Conservation (phyloP, 2,113 vertebrate species). For the Hippocampus zosterae region DNA sequence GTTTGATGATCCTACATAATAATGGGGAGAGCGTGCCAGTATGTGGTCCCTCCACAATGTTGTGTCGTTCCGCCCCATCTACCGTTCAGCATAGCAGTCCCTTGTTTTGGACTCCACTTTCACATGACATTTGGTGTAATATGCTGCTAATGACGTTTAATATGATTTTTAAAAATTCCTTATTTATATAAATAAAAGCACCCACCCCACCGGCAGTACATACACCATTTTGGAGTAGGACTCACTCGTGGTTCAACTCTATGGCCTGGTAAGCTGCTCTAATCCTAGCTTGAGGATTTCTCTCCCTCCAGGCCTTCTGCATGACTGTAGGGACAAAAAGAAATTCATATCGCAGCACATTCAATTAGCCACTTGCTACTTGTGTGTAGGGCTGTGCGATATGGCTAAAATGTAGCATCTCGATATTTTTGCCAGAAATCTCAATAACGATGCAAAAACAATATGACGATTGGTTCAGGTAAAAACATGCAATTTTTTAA, state of each 20-base stretch:
- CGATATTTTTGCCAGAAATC: too few relatives aligned
- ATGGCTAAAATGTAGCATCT: too few relatives aligned
- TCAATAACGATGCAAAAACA: too few relatives aligned
- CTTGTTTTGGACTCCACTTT: background rate
- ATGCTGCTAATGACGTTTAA: background rate
- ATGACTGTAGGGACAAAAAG: conserved; percentile 77
- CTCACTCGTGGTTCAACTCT: conserved; percentile 96
- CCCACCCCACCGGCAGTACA: background rate
- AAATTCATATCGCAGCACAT: background rate
- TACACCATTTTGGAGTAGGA: conserved; percentile 29
- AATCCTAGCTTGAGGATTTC: conserved; percentile 93
- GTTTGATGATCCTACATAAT: background rate
- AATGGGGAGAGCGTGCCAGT: background rate
- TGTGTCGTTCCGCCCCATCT: background rate
- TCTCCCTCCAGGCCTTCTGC: conserved; percentile 98
- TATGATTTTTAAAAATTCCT: background rate
- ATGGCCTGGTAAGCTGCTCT: conserved; percentile 94
- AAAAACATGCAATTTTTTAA: too few relatives aligned
- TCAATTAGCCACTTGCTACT: background rate
- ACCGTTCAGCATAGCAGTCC: background rate
- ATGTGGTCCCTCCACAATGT: background rate
- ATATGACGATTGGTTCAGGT: too few relatives aligned
- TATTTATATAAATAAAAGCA: background rate
- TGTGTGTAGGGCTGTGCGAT: background rate
- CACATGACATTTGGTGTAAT: background rate